These are phyloP conservation scores for Potorous gilbertii DNA, from an alignment of 2,797 vertebrate genomes.

Conservation along the genomic window DNA sequence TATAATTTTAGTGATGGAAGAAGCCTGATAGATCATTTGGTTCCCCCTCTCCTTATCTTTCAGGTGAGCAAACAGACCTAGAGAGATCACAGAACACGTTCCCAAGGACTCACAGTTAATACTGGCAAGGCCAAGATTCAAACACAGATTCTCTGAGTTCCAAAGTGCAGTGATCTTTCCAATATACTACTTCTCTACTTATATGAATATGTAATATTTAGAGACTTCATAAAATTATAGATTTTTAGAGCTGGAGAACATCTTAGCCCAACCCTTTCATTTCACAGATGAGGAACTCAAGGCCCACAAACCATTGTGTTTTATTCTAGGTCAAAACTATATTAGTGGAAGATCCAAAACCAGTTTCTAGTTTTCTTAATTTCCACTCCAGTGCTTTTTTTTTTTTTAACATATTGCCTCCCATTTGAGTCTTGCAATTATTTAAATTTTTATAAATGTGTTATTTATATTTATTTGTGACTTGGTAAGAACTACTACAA, in stretches of 20 bases:
- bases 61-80: background rate
- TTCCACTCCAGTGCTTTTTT: background rate
- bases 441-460: constrained; percentile 7
- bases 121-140: background rate
- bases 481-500: background rate
- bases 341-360: background rate
- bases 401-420: background rate
- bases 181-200: background rate
- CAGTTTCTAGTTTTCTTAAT: background rate
- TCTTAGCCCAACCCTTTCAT: background rate
- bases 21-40: background rate
- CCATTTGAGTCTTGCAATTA: background rate
- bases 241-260: background rate
- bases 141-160: background rate
- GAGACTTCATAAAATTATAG: background rate
- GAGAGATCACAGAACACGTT: background rate
- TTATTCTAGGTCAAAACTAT: background rate
- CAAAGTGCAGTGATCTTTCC: background rate
- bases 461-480: background rate
- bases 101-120: background rate
- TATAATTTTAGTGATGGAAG: background rate
- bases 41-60: background rate
- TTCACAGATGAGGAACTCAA: background rate
- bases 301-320: background rate
- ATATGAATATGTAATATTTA: background rate